Conservation (phyloP, 2,888 invertebrate species). For the Aproaerema taeniolella region DNA sequence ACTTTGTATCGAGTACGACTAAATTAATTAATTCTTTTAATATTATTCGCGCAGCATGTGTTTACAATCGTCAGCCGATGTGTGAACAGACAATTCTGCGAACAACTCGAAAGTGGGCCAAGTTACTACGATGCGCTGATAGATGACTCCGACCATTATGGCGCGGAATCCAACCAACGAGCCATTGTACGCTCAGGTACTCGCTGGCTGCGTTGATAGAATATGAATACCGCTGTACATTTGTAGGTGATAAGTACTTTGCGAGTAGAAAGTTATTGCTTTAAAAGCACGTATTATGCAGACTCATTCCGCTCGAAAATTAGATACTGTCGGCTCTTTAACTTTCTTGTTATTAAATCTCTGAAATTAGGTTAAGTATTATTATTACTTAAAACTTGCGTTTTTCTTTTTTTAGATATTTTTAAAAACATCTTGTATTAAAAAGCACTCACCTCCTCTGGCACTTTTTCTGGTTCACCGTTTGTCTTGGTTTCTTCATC, state of each 20-base stretch:
- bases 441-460: slow-evolving; percentile 79
- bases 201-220: slow-evolving; percentile 32
- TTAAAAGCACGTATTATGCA: slow-evolving; percentile 25
- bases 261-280: slow-evolving; percentile 43
- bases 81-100: slow-evolving; percentile 21
- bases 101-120: slow-evolving; percentile 42
- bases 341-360: too few relatives aligned
- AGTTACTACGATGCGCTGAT: slow-evolving; percentile 34
- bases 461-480: slow-evolving; percentile 80
- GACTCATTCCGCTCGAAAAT: slow-evolving; percentile 22
- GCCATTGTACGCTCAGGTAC: slow-evolving; percentile 29
- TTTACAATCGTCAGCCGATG: slow-evolving; percentile 17
- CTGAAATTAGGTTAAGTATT: too few relatives aligned
- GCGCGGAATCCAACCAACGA: slow-evolving; percentile 27
- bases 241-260: not conserved
- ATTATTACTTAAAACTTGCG: too few relatives aligned
- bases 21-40: slow-evolving; percentile 26
- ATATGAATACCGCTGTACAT: slow-evolving; percentile 31
- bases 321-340: slow-evolving; percentile 8
- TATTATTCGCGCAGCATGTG: slow-evolving; percentile 17
- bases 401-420: too few relatives aligned
- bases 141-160: slow-evolving; percentile 29
- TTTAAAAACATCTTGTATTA: too few relatives aligned
- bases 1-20: slow-evolving; percentile 27
- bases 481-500: slow-evolving; percentile 76